phyloP scores from a whole-genome alignment of 2,113 vertebrate species.

The Brachirus orientalis region DNA sequence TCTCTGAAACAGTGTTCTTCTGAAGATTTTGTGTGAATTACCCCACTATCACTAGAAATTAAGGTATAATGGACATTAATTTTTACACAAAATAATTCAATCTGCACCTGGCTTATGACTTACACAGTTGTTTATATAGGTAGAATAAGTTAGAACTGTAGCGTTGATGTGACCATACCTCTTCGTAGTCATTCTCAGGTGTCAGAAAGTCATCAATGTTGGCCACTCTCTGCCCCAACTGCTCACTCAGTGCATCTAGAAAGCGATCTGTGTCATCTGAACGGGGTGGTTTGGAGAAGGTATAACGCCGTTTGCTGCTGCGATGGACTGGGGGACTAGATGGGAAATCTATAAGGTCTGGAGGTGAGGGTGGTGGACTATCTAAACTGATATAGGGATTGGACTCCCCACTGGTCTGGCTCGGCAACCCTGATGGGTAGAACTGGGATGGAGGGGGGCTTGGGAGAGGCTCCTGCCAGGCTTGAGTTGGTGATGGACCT shows the following conservation, averaged over 20 bases:
- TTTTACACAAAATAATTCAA: background rate
- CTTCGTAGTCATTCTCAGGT: slow-evolving; percentile 95
- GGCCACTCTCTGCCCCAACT: slow-evolving; percentile 89
- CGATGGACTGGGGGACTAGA: slow-evolving; percentile 83
- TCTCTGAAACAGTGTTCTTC: no score
- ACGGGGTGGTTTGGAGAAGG: slow-evolving; percentile 89
- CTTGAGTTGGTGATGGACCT: slow-evolving; percentile 60
- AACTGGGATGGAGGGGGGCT: slow-evolving; percentile 79
- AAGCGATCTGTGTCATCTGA: slow-evolving; percentile 93
- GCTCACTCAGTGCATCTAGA: slow-evolving; percentile 91
- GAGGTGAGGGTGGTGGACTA: slow-evolving; percentile 89
- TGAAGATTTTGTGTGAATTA: no score
- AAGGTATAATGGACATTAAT: background rate
- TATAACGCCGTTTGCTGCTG: slow-evolving; percentile 88
- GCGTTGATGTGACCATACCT: slow-evolving; percentile 79
- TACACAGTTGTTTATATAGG: background rate
- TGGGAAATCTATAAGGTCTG: slow-evolving; percentile 77
- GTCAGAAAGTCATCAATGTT: slow-evolving; percentile 93
- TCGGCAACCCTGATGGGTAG: slow-evolving; percentile 84
- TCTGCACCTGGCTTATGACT: background rate
- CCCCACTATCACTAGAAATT: no score
- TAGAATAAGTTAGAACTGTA: background rate
- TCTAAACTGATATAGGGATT: slow-evolving; percentile 97
- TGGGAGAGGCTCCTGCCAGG: slow-evolving; percentile 84
- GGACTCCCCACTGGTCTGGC: slow-evolving; percentile 93